These are phyloP conservation scores for Ectemnius continuus DNA, from an alignment of 2,888 invertebrate species.

Conservation along the genomic window DNA sequence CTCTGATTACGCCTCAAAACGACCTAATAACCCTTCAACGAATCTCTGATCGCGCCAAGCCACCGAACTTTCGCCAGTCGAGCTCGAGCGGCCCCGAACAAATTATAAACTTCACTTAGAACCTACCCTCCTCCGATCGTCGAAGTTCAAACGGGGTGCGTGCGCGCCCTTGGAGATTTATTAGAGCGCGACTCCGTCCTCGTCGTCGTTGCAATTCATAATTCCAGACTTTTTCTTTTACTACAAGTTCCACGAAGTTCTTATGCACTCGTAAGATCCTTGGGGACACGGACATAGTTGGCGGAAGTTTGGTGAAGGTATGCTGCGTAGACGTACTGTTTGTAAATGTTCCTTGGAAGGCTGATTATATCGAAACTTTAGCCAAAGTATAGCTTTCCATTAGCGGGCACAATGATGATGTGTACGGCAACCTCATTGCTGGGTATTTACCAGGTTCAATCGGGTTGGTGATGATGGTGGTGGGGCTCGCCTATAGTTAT, in stretches of 20 bases:
- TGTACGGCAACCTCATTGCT: slow-evolving; percentile 44
- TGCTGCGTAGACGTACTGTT: slow-evolving; percentile 37
- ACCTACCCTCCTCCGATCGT: neutral
- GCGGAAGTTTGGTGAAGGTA: slow-evolving; percentile 31
- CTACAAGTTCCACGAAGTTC: too few species aligned
- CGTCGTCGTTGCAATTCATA: too few species aligned
- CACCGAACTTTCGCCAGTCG: neutral
- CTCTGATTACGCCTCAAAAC: neutral
- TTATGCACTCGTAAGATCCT: too few species aligned
- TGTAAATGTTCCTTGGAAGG: slow-evolving; percentile 43
- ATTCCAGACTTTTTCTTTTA: too few species aligned
- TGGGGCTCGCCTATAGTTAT: slow-evolving; percentile 42
- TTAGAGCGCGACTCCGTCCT: too few species aligned
- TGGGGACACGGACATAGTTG: slow-evolving; percentile 19
- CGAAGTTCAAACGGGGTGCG: neutral
- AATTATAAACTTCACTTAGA: slow-evolving; percentile 6
- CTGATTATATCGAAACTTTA: slow-evolving; percentile 60
- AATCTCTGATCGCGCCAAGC: slow-evolving; percentile 1
- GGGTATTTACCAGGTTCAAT: slow-evolving; percentile 46
- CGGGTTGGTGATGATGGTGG: slow-evolving; percentile 17
- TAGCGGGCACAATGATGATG: slow-evolving; percentile 71
- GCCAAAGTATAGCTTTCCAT: slow-evolving; percentile 61
- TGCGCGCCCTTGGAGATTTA: neutral
- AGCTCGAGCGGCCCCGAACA: neutral
- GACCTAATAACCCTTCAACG: neutral